phyloP scores from a whole-genome alignment of 2,797 vertebrate species.

The Pseudotriccus pelzelni region DNA sequence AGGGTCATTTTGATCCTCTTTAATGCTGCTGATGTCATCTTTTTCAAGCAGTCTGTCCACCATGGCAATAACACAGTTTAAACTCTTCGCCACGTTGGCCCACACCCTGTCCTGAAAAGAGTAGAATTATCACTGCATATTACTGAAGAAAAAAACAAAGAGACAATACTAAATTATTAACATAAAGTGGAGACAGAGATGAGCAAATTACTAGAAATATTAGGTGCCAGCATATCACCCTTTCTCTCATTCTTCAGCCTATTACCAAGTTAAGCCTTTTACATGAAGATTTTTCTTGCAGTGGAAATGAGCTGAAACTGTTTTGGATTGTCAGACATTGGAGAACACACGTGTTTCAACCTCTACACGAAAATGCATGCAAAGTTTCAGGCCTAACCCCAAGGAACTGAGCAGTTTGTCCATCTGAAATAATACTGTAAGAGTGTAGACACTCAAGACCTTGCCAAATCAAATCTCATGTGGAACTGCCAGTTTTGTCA shows the following conservation, averaged over 20 bases:
- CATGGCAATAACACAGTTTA: slow-evolving; percentile 94
- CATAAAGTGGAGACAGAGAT: neutral
- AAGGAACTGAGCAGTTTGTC: neutral
- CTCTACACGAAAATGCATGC: neutral
- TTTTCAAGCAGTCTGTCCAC: slow-evolving; percentile 92
- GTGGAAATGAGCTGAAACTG: neutral
- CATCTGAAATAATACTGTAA: neutral
- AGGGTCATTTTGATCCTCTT: slow-evolving; percentile 69
- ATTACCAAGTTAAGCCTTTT: neutral
- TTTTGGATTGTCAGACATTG: neutral
- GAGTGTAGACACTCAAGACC: neutral
- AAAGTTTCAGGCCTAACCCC: neutral
- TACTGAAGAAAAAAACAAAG: neutral
- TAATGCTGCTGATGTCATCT: slow-evolving; percentile 62
- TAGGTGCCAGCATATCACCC: neutral
- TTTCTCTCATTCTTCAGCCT: neutral
- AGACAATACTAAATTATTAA: neutral
- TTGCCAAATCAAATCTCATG: neutral
- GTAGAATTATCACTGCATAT: slow-evolving; percentile 59
- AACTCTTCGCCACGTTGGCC: slow-evolving; percentile 93
- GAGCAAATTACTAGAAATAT: neutral
- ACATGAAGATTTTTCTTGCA: neutral
- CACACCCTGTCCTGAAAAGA: slow-evolving; percentile 94
- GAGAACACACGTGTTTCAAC: neutral
- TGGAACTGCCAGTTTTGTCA: neutral